Base-by-base conservation (phyloP, 2,888 invertebrate genomes). In the Lordiphosa andalusiaca region DNA sequence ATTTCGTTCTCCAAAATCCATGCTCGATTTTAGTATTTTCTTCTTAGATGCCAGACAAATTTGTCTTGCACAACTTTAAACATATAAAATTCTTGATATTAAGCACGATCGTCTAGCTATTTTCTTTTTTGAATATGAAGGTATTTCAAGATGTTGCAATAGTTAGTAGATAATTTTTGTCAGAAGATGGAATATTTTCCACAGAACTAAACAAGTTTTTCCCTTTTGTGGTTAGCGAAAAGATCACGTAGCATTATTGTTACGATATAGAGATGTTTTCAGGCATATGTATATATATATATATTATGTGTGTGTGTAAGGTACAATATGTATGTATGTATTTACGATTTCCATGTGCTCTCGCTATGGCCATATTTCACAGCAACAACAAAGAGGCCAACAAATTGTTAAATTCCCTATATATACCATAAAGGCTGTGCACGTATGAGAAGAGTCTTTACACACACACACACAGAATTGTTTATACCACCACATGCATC, bases 341-440 rank as follows among this genome's bases (percentile, higher is more conserved):
- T 39, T n/a, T n/a, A 44, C 44, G 33, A 16, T 44, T 44, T 44
- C 44, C 44, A 44, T 44, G 44, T 44, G 44, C 44, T 44, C 44
- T 44, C 30, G n/a, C 21, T 35, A n/a, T n/a, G 16, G 30, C 40
- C 33, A n/a, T 30, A 30, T 30, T 30, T 30, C 19, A 39, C 30
- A 39, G 16, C 21, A 16, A 16, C 33, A 50, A 50, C 39, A 50
- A 50, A 30, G 39, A 23, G 49, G 39, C 49, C 39, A 50, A 50
- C 50, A 50, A 30, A 30, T 39, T 50, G 49, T 50, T 50, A 50
- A 39, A 50, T 50, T 25, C 49, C 13, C 30, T 44, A 44, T 44
- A 44, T 44, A 44, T 30, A 42, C 30, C 7, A 7, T 3, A 5
- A 16, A 4, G 44, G 16, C 16, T 10, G 6, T 42, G 16, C 25